Evolutionary conservation across 2,797 vertebrate genomes (phyloP).

Genomic region (Phyllotis vaccarum): DNA sequence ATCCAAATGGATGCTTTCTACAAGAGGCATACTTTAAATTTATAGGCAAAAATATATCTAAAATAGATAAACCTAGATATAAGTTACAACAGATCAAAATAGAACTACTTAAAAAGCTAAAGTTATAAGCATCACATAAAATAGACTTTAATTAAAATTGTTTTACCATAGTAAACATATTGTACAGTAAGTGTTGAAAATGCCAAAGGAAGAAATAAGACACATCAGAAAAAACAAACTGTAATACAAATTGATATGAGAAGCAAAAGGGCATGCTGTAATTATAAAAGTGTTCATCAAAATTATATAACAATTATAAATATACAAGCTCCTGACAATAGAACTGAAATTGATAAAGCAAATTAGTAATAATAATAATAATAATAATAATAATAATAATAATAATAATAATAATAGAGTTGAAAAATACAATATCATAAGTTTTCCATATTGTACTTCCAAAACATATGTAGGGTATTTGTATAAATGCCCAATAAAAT

Average conservation of each 20-base stretch:
- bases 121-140: neutral
- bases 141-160: neutral
- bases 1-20: neutral
- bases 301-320: neutral
- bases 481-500: neutral
- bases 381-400: too few relatives aligned
- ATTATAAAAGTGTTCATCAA: neutral
- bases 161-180: neutral
- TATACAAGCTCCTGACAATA: neutral
- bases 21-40: neutral
- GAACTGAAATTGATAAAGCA: neutral
- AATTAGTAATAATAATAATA: too few relatives aligned
- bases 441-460: neutral
- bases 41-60: neutral
- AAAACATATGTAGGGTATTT: neutral
- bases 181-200: neutral
- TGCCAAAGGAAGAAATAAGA: neutral
- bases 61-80: neutral
- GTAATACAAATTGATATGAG: neutral
- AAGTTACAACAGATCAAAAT: neutral
- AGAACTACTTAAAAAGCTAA: neutral
- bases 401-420: too few relatives aligned
- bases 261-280: neutral
- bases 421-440: neutral
- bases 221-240: neutral